Evolutionary conservation across 23 tunicate species (phyloP), one percentile per base, ranked within the genome.

Genomic region (Halocynthia aurantium): DNA sequence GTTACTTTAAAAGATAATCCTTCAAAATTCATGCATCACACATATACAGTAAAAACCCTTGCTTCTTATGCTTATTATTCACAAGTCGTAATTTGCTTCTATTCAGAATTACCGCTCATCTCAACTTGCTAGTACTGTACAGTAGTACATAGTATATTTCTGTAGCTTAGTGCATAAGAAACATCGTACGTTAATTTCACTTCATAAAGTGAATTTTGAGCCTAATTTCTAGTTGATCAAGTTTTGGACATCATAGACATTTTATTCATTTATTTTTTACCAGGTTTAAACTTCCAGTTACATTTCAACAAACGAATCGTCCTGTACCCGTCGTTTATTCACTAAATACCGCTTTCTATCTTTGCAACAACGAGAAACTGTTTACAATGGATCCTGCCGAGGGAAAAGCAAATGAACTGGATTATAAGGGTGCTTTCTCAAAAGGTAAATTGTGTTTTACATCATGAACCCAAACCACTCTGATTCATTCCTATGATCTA

Each of bases 291-390:
- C 84, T 92, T 10, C 90, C 84, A n/a, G 86, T 96, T 66, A 81
- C 76, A 63, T 82, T 96, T 68, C 99, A 96, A 75, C 99, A 96
- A 80, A 82, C 94, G 51, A 90, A 82, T 53, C 96, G 99, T 6
- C 99, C 99, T 8, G 93, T 96, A 6, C 99, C 99, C 5, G 93
- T 96, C 7, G 96, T 90, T 10, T 96, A 96, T 80, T 77, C 93
- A 15, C 81, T 96, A 52, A 57, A 96, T 53, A 96, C 99, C 55
- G 74, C 82, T 50, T 96, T 96, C 57, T 93, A 96, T 19, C 82
- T 96, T 10, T 85, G 93, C 52, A 96, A 96, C 77, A 90, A 92
- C 80, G 99, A 96, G 56, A 83, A 96, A 51, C 84, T 96, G 52
- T 96, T 89, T 77, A 76, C 90, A 85, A 76, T 75, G 84, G 87